Percentiles rank a stretch among this genome's conserved stretches.
phyloP scores from a whole-genome alignment of 2,797 vertebrate genomes.

The Apodemus agrarius region DNA sequence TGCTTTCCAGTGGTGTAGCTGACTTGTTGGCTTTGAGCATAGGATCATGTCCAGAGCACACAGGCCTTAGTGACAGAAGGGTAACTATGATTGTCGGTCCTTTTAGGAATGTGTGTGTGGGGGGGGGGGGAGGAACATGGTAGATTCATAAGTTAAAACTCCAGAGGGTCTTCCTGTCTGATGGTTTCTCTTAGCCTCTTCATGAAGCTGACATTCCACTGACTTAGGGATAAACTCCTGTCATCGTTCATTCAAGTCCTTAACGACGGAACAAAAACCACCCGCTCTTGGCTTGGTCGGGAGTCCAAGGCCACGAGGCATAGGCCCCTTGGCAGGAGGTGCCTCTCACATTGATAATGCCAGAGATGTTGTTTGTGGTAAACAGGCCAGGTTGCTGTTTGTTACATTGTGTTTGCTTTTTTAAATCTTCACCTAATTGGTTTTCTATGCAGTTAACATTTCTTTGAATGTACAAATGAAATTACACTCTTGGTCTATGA shows the following conservation, averaged over 20 bases:
- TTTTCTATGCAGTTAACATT: not conserved
- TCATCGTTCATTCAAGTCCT: not conserved
- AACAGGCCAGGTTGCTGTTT: not conserved
- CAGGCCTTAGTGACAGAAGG: not conserved
- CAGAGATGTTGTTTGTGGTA: not conserved
- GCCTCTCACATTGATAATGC: not conserved
- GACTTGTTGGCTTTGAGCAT: not conserved
- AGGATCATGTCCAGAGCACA: not conserved
- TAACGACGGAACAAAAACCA: not conserved
- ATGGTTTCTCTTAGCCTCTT: not conserved
- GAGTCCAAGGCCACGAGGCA: not conserved
- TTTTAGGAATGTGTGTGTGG: not conserved
- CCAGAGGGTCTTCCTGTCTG: not conserved
- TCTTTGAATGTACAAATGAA: not conserved
- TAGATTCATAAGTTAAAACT: not conserved
- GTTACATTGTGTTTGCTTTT: not conserved
- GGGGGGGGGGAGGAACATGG: not conserved
- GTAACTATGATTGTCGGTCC: not conserved
- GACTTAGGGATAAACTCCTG: not conserved
- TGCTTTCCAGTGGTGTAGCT: not conserved
- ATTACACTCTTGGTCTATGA: not conserved
- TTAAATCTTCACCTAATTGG: not conserved
- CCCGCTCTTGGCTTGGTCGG: not conserved
- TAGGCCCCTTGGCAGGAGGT: not conserved
- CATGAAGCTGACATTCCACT: not conserved